Percentiles rank a stretch among this genome's conserved stretches.
phyloP scores from a whole-genome alignment of 2,113 vertebrate genomes.

The Paraplagusia blochii region DNA sequence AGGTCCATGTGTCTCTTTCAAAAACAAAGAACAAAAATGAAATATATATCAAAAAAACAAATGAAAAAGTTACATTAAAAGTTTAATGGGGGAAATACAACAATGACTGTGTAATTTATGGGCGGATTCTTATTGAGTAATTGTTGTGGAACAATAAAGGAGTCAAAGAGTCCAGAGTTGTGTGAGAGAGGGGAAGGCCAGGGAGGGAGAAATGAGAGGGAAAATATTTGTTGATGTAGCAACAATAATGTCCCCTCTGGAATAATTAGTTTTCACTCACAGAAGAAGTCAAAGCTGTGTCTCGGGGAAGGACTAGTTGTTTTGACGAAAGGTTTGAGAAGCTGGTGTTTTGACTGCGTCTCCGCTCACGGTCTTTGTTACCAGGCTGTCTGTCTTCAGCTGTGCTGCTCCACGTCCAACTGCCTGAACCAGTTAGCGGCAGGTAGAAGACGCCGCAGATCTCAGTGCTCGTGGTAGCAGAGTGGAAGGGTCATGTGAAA shows the following conservation, averaged over 20 bases:
- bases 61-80: no score
- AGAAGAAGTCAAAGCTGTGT: not conserved
- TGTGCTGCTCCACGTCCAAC: constrained; percentile 8
- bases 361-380: not conserved
- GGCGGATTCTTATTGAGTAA: not conserved
- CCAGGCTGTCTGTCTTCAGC: not conserved
- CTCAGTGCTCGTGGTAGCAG: constrained; percentile 15
- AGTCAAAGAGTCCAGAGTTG: not conserved
- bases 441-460: constrained; percentile 31
- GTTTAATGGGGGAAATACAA: not conserved
- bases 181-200: not conserved
- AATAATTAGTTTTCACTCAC: constrained; percentile 5
- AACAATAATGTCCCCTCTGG: constrained; percentile 17
- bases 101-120: not conserved
- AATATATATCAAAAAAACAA: no score
- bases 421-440: constrained; percentile 6
- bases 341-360: not conserved
- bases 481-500: constrained; percentile 46
- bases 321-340: constrained; percentile 2
- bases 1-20: no score
- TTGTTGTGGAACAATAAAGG: not conserved
- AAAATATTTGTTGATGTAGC: constrained; percentile 18
- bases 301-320: constrained; percentile 17
- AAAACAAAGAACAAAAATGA: no score
- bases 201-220: not conserved